Conservation (phyloP, 2,797 vertebrate genomes). For the Acridotheres tristis region DNA sequence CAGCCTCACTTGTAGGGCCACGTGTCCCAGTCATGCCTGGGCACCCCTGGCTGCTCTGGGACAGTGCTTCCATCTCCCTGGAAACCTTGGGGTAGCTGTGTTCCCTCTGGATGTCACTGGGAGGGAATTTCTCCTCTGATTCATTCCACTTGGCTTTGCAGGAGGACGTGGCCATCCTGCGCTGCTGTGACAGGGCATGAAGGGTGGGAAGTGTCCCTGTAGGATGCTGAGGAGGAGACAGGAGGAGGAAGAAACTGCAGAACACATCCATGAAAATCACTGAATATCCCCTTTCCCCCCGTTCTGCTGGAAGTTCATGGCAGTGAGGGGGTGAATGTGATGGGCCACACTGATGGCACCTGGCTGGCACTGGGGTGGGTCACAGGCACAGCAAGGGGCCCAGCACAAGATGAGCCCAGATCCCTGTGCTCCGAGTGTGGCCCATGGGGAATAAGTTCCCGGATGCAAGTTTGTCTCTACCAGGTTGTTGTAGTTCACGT, state of each 20-base stretch:
- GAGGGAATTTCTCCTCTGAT: neutral
- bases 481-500: too few species aligned
- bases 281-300: neutral
- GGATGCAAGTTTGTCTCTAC: too few species aligned
- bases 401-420: neutral
- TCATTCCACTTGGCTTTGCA: neutral
- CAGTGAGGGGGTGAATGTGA: neutral
- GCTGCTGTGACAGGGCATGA: neutral
- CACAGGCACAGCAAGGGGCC: neutral
- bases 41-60: neutral
- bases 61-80: neutral
- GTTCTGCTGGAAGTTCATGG: neutral
- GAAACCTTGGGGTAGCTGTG: neutral
- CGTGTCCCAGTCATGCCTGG: accelerated
- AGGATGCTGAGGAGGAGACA: neutral
- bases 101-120: neutral
- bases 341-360: neutral
- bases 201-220: neutral
- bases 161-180: accelerated
- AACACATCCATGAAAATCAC: neutral
- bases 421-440: neutral
- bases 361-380: neutral
- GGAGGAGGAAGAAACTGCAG: neutral
- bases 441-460: neutral
- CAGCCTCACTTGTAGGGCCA: neutral